A percentile compares a stretch with the other conserved stretches of the same genome.
phyloP scores from a whole-genome alignment of 2,888 invertebrate species.

The Bedellia somnulentella region DNA sequence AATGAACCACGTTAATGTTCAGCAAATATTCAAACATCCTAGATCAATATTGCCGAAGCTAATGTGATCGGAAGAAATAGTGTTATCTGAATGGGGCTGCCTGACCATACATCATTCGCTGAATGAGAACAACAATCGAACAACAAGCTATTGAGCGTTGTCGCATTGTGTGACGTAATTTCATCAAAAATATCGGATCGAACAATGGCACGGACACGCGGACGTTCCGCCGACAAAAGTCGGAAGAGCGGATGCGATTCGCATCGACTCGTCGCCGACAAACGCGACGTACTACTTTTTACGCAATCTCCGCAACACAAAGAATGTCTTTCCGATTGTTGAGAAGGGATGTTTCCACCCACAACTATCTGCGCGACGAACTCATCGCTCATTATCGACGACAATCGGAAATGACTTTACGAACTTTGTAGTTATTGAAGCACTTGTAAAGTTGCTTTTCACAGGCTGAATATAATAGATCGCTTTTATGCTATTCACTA shows the following conservation, averaged over 20 bases:
- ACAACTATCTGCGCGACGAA: conserved; percentile 31
- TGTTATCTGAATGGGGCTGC: conserved; percentile 20
- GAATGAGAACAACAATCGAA: conserved; percentile 53
- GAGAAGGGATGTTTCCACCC: conserved; percentile 59
- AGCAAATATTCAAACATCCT: conserved; percentile 29
- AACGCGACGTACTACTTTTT: conserved; percentile 35
- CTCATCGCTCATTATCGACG: conserved; percentile 44
- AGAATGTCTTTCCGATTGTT: conserved; percentile 26
- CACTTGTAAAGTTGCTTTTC: conserved; percentile 28
- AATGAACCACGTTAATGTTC: too few species aligned
- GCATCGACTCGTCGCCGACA: conserved; percentile 46
- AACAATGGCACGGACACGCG: conserved; percentile 41
- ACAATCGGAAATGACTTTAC: conserved; percentile 51
- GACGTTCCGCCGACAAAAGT: conserved; percentile 47
- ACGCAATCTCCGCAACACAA: conserved; percentile 37
- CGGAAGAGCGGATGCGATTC: conserved; percentile 60
- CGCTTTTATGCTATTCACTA: too few species aligned
- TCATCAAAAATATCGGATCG: conserved; percentile 55
- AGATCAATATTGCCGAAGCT: conserved; percentile 29
- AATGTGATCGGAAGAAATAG: conserved; percentile 47
- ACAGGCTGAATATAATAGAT: too few species aligned
- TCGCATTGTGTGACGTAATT: conserved; percentile 51
- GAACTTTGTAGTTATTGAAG: conserved; percentile 36
- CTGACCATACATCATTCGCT: conserved; percentile 44
- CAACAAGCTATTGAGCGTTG: conserved; percentile 46